phyloP scores from a whole-genome alignment of 2,888 invertebrate species.

The Eupsilia transversa region DNA sequence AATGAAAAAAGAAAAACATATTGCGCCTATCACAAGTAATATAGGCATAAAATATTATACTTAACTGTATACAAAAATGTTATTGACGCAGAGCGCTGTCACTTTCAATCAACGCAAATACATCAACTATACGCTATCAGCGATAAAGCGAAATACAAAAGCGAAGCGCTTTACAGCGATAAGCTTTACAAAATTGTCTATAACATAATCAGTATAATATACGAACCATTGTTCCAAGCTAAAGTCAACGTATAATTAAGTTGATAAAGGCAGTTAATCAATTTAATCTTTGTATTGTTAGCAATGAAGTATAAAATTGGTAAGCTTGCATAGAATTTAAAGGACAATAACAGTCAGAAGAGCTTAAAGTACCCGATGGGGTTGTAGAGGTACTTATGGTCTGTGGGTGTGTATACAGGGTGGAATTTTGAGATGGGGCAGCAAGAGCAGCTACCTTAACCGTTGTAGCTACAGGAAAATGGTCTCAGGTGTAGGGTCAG shows the following conservation, averaged over 20 bases:
- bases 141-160: constrained; percentile 19
- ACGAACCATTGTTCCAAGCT: constrained; percentile 43
- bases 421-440: no score
- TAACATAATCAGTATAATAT: constrained; percentile 31
- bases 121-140: constrained; percentile 20
- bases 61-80: neutral
- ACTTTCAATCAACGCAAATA: constrained; percentile 16
- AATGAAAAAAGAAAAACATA: no score
- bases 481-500: no score
- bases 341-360: neutral
- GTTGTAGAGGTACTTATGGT: neutral
- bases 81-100: neutral
- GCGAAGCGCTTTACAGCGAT: constrained; percentile 35
- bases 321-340: constrained; percentile 6
- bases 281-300: constrained; percentile 46
- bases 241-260: constrained; percentile 30
- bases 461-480: no score
- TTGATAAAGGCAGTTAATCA: constrained; percentile 45
- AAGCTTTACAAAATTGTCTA: constrained; percentile 37
- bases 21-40: neutral
- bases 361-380: neutral
- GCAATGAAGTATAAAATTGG: constrained; percentile 27
- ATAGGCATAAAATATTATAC: no score
- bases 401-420: neutral
- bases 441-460: no score